phyloP scores from a whole-genome alignment of 2,888 invertebrate species.

The Hoplodrina ambigua region DNA sequence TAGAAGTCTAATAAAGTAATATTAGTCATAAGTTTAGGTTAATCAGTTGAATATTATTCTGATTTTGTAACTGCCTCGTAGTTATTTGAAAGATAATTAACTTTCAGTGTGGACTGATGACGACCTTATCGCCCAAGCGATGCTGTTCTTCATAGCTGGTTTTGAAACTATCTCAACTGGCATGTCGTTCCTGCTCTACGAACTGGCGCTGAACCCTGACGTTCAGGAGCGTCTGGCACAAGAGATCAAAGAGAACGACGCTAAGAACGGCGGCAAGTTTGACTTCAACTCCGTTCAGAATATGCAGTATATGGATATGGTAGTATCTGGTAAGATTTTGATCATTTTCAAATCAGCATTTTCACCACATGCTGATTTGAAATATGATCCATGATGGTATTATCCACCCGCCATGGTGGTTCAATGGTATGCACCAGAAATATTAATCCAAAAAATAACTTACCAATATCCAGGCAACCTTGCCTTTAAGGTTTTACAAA shows the following conservation, averaged over 20 bases:
- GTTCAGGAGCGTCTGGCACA: slow-evolving; percentile 88
- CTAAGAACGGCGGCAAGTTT: slow-evolving; percentile 80
- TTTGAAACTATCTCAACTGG: slow-evolving; percentile 87
- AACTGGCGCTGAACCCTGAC: slow-evolving; percentile 90
- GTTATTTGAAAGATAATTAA: background rate
- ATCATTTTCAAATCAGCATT: background rate
- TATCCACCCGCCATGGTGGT: too few species aligned
- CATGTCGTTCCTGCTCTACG: slow-evolving; percentile 88
- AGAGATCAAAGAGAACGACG: slow-evolving; percentile 88
- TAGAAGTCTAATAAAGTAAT: too few species aligned
- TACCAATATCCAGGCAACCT: too few species aligned
- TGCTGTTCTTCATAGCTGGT: slow-evolving; percentile 90
- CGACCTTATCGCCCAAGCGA: slow-evolving; percentile 85
- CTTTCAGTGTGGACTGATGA: slow-evolving; percentile 78
- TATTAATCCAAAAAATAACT: too few species aligned
- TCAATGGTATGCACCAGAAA: too few species aligned
- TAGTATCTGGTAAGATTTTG: slow-evolving; percentile 84
- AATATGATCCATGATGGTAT: too few species aligned
- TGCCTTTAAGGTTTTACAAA: background rate
- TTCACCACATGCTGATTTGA: too few species aligned
- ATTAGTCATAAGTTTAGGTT: too few species aligned
- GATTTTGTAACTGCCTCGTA: too few species aligned
- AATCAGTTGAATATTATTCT: background rate
- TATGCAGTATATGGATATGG: slow-evolving; percentile 92
- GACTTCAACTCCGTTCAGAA: slow-evolving; percentile 87